Percentiles rank a stretch among this genome's conserved stretches.
Conservation (phyloP, 2,797 vertebrate species). For the Heteromormyrus szaboi region DNA sequence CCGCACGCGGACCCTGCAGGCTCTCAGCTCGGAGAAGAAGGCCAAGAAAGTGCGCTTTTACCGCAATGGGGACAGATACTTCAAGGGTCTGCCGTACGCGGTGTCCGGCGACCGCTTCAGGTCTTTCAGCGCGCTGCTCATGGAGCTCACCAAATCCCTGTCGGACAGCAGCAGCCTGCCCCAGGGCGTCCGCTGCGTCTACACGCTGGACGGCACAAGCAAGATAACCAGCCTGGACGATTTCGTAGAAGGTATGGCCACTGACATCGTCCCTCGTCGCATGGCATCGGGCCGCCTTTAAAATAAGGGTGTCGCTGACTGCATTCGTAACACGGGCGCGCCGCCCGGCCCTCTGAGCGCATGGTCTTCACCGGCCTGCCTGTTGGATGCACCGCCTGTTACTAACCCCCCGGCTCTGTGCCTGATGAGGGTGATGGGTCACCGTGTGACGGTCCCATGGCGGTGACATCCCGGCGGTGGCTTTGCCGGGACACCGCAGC, state of each 20-base stretch:
- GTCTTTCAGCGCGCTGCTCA: constrained; percentile 83
- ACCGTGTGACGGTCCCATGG: neutral
- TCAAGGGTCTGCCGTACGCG: constrained; percentile 89
- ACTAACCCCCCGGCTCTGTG: neutral
- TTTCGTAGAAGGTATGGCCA: constrained; percentile 79
- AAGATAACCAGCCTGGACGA: constrained; percentile 86
- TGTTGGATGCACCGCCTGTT: neutral
- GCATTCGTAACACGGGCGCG: neutral
- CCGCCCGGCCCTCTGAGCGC: neutral
- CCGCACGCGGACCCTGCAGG: constrained; percentile 91
- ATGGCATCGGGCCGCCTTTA: neutral
- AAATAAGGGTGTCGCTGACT: neutral
- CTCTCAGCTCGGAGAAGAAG: constrained; percentile 89
- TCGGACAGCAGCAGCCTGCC: constrained; percentile 89
- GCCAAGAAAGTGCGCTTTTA: constrained; percentile 96
- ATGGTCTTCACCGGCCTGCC: neutral
- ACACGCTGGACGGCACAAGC: constrained; percentile 79
- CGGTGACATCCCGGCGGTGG: neutral
- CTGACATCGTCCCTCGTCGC: neutral
- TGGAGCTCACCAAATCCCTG: constrained; percentile 83
- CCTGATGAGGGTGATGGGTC: neutral
- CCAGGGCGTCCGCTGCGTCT: constrained; percentile 87
- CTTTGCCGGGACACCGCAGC: neutral
- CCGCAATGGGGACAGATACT: constrained; percentile 92
- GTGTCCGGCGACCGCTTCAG: constrained; percentile 85